Conservation (phyloP, 2,888 invertebrate species). For the Epinotia demarniana region DNA sequence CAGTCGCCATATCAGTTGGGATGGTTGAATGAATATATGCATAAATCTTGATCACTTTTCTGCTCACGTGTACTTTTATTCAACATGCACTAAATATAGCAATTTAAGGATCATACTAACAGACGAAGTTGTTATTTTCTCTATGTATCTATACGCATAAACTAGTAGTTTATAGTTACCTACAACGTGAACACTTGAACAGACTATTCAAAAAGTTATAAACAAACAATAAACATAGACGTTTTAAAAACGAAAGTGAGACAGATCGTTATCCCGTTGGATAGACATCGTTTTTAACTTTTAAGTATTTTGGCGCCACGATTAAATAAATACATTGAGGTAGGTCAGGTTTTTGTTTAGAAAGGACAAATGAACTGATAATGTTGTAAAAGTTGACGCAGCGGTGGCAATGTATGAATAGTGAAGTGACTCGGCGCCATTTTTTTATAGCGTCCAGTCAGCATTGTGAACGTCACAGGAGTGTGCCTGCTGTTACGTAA, state of each 20-base stretch:
- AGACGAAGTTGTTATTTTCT: conserved; percentile 30
- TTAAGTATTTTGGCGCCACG: conserved; percentile 39
- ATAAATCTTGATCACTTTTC: conserved; percentile 13
- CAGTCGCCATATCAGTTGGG: too few species aligned
- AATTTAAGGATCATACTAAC: conserved; percentile 31
- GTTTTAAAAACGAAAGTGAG: conserved; percentile 37
- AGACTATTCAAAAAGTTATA: conserved; percentile 14
- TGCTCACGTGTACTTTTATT: conserved; percentile 15
- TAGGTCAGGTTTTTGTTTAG: conserved; percentile 24
- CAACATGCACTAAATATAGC: conserved; percentile 8
- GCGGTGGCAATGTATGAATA: conserved; percentile 20
- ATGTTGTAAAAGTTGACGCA: conserved; percentile 20
- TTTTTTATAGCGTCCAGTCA: conserved; percentile 17
- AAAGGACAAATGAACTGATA: conserved; percentile 33
- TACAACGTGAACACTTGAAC: conserved; percentile 19
- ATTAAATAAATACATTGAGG: conserved; percentile 26
- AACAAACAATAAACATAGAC: conserved; percentile 34
- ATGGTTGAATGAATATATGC: too few species aligned
- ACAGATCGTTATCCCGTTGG: conserved; percentile 19
- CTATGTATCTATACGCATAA: conserved; percentile 8
- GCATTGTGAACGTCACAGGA: conserved; percentile 16
- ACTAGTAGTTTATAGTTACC: conserved; percentile 44
- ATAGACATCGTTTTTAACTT: conserved; percentile 1
- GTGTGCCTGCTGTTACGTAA: conserved; percentile 4
- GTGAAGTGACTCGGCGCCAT: conserved; percentile 26